phyloP scores from a whole-genome alignment of 1,140 invertebrate species.

The Probaryconus sp. region DNA sequence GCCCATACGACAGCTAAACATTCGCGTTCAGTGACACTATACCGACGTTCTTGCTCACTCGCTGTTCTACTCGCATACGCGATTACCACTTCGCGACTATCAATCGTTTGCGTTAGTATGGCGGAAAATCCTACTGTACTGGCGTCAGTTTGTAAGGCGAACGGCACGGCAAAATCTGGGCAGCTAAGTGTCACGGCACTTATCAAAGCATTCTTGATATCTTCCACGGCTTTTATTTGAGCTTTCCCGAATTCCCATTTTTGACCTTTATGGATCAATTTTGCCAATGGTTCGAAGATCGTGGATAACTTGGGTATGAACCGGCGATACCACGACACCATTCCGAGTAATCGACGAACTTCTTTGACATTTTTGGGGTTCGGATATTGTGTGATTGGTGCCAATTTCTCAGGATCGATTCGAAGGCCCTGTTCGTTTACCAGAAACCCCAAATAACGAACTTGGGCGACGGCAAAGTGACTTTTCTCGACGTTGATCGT shows the following conservation, averaged over 20 bases:
- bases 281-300: background rate
- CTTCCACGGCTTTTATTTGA: too few relatives aligned
- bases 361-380: conserved; percentile 39
- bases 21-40: too few relatives aligned
- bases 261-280: background rate
- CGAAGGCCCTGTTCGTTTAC: conserved; percentile 56
- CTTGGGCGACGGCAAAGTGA: conserved; percentile 44
- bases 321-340: conserved; percentile 66
- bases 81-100: too few relatives aligned
- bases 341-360: conserved; percentile 55
- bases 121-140: too few relatives aligned
- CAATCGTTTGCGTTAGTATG: too few relatives aligned
- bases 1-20: too few relatives aligned
- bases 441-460: conserved; percentile 64
- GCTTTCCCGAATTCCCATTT: background rate
- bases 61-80: too few relatives aligned
- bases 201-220: too few relatives aligned
- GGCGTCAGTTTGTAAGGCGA: too few relatives aligned
- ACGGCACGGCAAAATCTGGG: too few relatives aligned
- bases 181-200: too few relatives aligned
- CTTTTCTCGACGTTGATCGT: conserved; percentile 62
- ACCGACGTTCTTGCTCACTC: too few relatives aligned
- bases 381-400: background rate
- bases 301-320: conserved; percentile 67
- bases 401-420: conserved; percentile 38